A percentile compares a stretch with the other conserved stretches of the same genome.
These are phyloP conservation scores for Rotaria macrura DNA, from an alignment of 2,888 invertebrate genomes.

Conservation along the genomic window DNA sequence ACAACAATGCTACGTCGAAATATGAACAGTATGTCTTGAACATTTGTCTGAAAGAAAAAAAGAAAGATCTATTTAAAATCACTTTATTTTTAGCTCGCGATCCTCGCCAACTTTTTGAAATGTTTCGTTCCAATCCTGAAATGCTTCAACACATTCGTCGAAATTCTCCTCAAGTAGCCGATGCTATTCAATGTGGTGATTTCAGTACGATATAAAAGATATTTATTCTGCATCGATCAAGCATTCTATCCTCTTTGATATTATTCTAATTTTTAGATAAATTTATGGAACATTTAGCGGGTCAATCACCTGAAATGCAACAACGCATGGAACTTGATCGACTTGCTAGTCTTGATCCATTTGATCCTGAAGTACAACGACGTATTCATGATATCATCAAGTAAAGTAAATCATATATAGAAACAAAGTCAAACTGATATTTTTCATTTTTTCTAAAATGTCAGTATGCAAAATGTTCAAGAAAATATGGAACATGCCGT, in stretches of 20 bases:
- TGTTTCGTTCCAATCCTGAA: conserved; percentile 4
- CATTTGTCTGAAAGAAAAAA: neutral
- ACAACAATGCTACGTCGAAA: too few relatives aligned
- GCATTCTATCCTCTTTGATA: too few relatives aligned
- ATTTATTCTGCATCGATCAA: too few relatives aligned
- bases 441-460: neutral
- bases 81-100: neutral
- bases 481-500: conserved; percentile 97
- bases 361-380: conserved; percentile 27
- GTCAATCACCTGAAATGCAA: too few relatives aligned
- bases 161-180: conserved; percentile 24
- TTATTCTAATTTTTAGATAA: too few relatives aligned
- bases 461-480: conserved; percentile 70
- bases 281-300: too few relatives aligned
- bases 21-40: neutral
- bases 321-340: too few relatives aligned
- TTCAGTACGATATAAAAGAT: neutral
- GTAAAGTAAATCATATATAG: neutral
- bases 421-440: too few relatives aligned
- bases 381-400: conserved; percentile 24
- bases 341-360: neutral
- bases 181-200: conserved; percentile 25
- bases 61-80: too few relatives aligned
- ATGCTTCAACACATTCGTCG: conserved; percentile 10
- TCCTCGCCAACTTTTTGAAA: neutral